Conservation (phyloP, 1,140 invertebrate genomes). For the Bombus soroeensis region DNA sequence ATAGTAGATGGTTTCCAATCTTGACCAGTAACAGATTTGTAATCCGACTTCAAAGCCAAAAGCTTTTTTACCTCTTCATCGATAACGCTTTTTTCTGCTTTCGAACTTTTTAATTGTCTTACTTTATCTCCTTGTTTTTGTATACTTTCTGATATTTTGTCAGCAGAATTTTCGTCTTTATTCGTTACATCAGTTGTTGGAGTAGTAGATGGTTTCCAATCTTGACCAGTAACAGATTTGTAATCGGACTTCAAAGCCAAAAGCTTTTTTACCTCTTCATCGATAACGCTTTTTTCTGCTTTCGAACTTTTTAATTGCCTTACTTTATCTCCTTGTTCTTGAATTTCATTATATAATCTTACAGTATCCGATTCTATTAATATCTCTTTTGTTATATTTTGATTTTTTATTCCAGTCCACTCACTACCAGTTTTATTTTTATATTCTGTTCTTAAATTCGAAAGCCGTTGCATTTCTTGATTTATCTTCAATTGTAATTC, state of each 20-base stretch:
- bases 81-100: slow-evolving; percentile 81
- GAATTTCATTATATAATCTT: slow-evolving; percentile 8
- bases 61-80: slow-evolving; percentile 87
- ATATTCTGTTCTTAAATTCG: slow-evolving; percentile 88
- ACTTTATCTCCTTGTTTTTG: slow-evolving; percentile 67
- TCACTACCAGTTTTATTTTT: slow-evolving; percentile 72
- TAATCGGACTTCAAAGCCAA: slow-evolving; percentile 88
- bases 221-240: slow-evolving; percentile 85
- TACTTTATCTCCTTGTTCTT: slow-evolving; percentile 87
- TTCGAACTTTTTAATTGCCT: slow-evolving; percentile 87
- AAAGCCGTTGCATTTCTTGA: slow-evolving; percentile 73
- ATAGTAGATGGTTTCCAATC: slow-evolving; percentile 85
- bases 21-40: slow-evolving; percentile 86
- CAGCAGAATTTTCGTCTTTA: slow-evolving; percentile 29
- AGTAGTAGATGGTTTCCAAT: slow-evolving; percentile 84
- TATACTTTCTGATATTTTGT: slow-evolving; percentile 72
- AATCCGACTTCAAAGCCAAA: slow-evolving; percentile 88
- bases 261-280: slow-evolving; percentile 87
- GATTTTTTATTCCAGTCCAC: slow-evolving; percentile 49
- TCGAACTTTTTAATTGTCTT: slow-evolving; percentile 86
- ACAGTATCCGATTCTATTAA: not conserved
- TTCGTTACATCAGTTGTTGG: not conserved
- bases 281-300: slow-evolving; percentile 83
- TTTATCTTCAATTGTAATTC: slow-evolving; percentile 29
- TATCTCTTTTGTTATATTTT: not conserved